Conservation (phyloP, 2,888 invertebrate genomes). For the Oscheius myriophilus region DNA sequence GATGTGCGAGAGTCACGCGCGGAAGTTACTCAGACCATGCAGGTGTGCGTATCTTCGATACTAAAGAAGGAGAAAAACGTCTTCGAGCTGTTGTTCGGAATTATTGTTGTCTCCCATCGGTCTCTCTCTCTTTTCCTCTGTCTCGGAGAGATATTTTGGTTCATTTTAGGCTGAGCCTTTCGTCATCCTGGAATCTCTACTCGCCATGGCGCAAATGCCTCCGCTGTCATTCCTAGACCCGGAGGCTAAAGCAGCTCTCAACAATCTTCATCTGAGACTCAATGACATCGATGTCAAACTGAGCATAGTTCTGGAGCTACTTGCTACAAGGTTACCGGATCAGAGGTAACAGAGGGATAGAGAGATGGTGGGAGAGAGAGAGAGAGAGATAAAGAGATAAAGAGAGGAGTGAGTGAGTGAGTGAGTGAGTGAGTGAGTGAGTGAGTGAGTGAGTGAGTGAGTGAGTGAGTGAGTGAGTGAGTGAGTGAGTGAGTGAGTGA, state of each 20-base stretch:
- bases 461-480: too few relatives aligned
- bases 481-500: too few relatives aligned
- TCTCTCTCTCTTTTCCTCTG: background rate
- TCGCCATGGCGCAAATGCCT: slow-evolving; percentile 51
- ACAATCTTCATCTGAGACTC: slow-evolving; percentile 59
- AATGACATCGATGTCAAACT: slow-evolving; percentile 69
- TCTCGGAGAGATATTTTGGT: background rate
- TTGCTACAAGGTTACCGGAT: slow-evolving; percentile 58
- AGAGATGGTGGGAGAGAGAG: background rate
- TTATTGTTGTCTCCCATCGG: too few relatives aligned
- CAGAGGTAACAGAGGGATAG: slow-evolving; percentile 33
- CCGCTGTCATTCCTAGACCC: slow-evolving; percentile 56
- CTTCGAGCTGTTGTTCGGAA: too few relatives aligned
- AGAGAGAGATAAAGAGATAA: background rate
- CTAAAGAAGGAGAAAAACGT: too few relatives aligned
- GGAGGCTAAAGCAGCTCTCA: slow-evolving; percentile 62
- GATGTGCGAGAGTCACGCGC: too few relatives aligned
- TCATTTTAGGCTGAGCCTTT: slow-evolving; percentile 18
- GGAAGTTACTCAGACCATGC: too few relatives aligned
- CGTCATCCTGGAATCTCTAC: slow-evolving; percentile 28
- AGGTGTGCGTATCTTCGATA: too few relatives aligned
- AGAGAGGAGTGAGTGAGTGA: too few relatives aligned
- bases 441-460: too few relatives aligned
- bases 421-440: background rate
- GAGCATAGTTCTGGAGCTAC: slow-evolving; percentile 58